Base-by-base conservation (phyloP, 2,797 vertebrate genomes). In the Phataginus tetradactyla region DNA sequence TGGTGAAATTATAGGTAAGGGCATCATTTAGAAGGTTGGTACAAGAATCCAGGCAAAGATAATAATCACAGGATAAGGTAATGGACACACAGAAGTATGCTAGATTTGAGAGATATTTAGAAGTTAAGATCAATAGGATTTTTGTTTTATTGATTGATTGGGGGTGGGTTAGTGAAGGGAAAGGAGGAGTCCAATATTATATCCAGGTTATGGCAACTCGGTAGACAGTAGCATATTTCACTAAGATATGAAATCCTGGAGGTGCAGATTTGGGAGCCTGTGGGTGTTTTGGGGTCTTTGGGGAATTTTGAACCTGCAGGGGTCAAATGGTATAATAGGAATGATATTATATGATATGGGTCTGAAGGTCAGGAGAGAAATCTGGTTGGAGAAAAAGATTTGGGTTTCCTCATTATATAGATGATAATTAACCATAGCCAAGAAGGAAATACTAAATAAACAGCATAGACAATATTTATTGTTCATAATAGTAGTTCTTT, bases 361-460 rank as follows among this genome's bases (percentile, higher is more conserved):
- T 68, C 18, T 78, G 53, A 94, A 87, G 27, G 12, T 86, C 61
- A 81, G 34, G 32, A 96, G 51, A 86, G 37, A 83, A 91, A 49
- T 66, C 23, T 34, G 39, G 9, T 9, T 59, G 27, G 42, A 75
- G 39, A 53, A 66, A 83, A 91, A 96, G 77, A 84, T 87, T 37
- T 90, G 64, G 71, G 61, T 14, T 77, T 95, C 34, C 64, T 91
- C 12, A 34, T 39, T 34, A 81, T 71, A 39, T 25, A 87, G 49
- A 42, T 34, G 53, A 69, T 45, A 89, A 77, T 93, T 83, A 86
- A 81, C 42, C 37, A 66, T 2, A 86, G 37, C 4, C 18, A 51
- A 57, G 57, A 86, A 37, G 20, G 32, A 95, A 91, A 83, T 66
- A 29, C 64, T 84, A 77, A 93, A 71, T 59, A 90, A 93, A 45